Base-by-base conservation (phyloP, 2,888 invertebrate genomes). In the Drosophila engyochracea region DNA sequence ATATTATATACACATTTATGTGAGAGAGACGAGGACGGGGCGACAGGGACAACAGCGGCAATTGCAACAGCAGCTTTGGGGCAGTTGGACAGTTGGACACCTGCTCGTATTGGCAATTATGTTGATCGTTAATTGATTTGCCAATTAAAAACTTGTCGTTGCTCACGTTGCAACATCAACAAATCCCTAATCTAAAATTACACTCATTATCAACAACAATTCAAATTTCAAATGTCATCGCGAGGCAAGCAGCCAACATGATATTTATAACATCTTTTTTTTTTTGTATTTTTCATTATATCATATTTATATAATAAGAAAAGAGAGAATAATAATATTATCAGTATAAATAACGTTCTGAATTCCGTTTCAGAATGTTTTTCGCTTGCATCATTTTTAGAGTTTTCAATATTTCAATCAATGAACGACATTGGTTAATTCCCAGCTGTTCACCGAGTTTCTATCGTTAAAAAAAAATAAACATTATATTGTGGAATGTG, bases 1-100 rank as follows among this genome's bases (percentile, higher is more conserved):
- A 81, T 67, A 76, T 44, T 49, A 59, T 60, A 44, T 37, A 39
- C 52, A 57, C 47, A 22, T 47, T 22, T 25, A 47, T 47, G 22
- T 28, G 31, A 22, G 25, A 22, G 37, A 19, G 25, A 16, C 16
- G 9, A 25, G 4, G 47, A 1, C 4, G 47, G 22, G 16, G 47
- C 47, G 22, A 47, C 47, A 25, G 47, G 14, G 47, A 14, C 47
- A 22, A 1, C 22, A 47, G 16, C 47, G 16, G 22, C 22, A 47
- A 25, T 47, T 16, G 47, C 47, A 22, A 25, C 22, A 25, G 9
- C 22, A 47, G 22, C 47, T 25, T 25, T 47, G 47, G 22, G 47
- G 25, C 47, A 25, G 47, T 47, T 47, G 25, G 47, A 47, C 47
- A 47, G 33, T 33, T 33, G 47, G 47, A 47, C 47, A 47, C 47